These are phyloP conservation scores for Ryuthela nishihirai DNA, from an alignment of 2,888 invertebrate genomes.

Conservation along the genomic window DNA sequence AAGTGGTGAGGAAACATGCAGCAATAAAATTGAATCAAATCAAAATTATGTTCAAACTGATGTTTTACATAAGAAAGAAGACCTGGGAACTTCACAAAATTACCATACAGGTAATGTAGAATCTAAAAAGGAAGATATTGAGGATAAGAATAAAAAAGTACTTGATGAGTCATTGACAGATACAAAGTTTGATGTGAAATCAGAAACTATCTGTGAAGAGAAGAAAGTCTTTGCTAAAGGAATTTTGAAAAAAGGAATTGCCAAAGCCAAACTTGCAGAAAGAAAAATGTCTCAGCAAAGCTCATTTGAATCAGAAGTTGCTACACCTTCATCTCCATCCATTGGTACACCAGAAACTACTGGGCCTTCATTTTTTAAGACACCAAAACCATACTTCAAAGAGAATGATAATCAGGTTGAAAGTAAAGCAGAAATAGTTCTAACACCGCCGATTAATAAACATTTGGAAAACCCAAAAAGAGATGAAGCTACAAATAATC, in stretches of 20 bases:
- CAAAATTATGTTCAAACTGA: no score
- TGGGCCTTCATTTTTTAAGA: slow-evolving; percentile 32
- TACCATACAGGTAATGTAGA: slow-evolving; percentile 39
- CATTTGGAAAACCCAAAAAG: slow-evolving; percentile 16
- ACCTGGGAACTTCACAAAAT: background rate
- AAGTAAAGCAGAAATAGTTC: slow-evolving; percentile 36
- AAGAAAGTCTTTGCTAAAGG: slow-evolving; percentile 37
- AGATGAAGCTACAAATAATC: background rate
- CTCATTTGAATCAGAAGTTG: slow-evolving; percentile 31
- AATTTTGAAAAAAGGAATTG: slow-evolving; percentile 32
- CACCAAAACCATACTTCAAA: slow-evolving; percentile 31
- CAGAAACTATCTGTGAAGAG: slow-evolving; percentile 19
- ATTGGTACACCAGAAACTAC: slow-evolving; percentile 20
- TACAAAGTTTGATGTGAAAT: background rate
- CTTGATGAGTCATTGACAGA: background rate
- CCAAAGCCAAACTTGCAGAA: slow-evolving; percentile 32
- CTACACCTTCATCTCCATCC: slow-evolving; percentile 13
- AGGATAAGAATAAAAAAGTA: slow-evolving; percentile 38
- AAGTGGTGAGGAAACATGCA: no score
- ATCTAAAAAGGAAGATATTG: slow-evolving; percentile 43
- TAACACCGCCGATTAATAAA: slow-evolving; percentile 18
- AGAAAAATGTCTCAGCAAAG: slow-evolving; percentile 33
- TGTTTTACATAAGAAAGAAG: no score
- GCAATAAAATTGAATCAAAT: no score
- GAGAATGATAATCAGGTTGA: slow-evolving; percentile 13